Base-by-base conservation (phyloP, 35 echinoderm and acorn worm genomes). In the Anneissia japonica region DNA sequence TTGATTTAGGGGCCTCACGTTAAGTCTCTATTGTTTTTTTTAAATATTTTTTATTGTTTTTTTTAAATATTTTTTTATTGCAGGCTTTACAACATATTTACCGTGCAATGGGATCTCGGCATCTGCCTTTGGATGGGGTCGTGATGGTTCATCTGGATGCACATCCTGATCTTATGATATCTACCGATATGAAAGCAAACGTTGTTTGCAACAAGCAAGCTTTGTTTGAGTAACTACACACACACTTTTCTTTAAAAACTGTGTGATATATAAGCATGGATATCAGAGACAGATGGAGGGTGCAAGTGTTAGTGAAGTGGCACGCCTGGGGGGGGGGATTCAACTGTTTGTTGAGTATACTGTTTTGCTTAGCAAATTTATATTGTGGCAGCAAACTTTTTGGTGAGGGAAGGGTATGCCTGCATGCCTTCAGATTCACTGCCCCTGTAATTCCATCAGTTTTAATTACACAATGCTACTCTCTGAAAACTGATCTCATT, bases 101-200 rank as follows among this genome's bases (percentile, higher is more conserved):
- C 84, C 76, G 91, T 19, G 92, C 88, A 30, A 89, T 98, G 31
- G 91, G 85, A 28, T 85, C 95, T 30, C 41, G 89, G 5, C 95
- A 98, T 38, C 84, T 98, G 33, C 95, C 95, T 9, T 89, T 93
- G 34, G 79, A 91, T 35, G 89, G 89, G 12, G 81, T 93, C 17
- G 81, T 84, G 28, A 93, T 98, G 91, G 77, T 98, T 10, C 91
- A 98, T 72, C 87, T 98, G 35, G 95, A 98, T 80, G 93, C 95
- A 1, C 95, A 98, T 46, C 95, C 95, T 32, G 95, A 98, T 86
- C 73, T 93, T 14, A 86, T 91, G 79, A 98, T 98, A 75, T 81
- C 90, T 14, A 91, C 85, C 30, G 82, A 98, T 35, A 91, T 98
- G 74, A 74, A 82, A 86, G 91, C 95, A 36, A 85, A 98, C 51